Evolutionary conservation across 2,113 vertebrate genomes (phyloP), one percentile per base, ranked within the genome.

Genomic region (Phalacrocorax brasilianus): DNA sequence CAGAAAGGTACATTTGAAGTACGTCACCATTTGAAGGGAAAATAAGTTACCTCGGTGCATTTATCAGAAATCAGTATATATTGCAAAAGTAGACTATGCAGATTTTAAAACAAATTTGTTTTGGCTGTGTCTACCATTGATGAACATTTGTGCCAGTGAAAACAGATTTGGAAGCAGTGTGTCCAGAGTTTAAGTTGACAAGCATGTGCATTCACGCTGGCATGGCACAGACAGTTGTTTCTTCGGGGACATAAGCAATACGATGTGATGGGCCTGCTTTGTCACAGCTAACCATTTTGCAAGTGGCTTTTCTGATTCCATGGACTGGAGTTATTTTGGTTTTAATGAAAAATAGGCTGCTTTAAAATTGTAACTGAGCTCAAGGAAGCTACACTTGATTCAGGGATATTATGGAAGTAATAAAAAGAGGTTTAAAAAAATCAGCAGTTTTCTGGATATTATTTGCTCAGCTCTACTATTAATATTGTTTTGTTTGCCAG

Each of bases 401-500:
- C 32, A 5, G 35, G 19, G 38, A 68, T 70, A 79, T 89, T 91
- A 75, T 93, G 76, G 74, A 89, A 92, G 53, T 74, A 82, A 90
- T 89, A 92, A 89, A 79, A 87, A 78, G 38, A 40, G 14, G 30
- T 89, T 53, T 49, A 14, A 80, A 91, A 78, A 95, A 93, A 47
- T 58, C 77, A 76, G 62, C 61, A 71, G 68, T 91, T 94, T 93
- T 93, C 80, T 95, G 73, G 72, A 65, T 79, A 82, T 95, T 89
- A 93, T 93, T 96, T 97, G 58, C 77, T 82, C 74, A 66, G 26
- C 73, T 93, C 90, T 47, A 59, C 68, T 80, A 82, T 76, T 91
- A 93, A 89, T 95, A 88, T 49, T 85, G 83, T 71, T 83, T 92
- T 94, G 50, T 94, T 96, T 94, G 88, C 91, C 95, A 97, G 78